Evolutionary conservation across 2,797 vertebrate genomes (phyloP), one percentile per base, ranked within the genome.

Genomic region (Propithecus deckenii): DNA sequence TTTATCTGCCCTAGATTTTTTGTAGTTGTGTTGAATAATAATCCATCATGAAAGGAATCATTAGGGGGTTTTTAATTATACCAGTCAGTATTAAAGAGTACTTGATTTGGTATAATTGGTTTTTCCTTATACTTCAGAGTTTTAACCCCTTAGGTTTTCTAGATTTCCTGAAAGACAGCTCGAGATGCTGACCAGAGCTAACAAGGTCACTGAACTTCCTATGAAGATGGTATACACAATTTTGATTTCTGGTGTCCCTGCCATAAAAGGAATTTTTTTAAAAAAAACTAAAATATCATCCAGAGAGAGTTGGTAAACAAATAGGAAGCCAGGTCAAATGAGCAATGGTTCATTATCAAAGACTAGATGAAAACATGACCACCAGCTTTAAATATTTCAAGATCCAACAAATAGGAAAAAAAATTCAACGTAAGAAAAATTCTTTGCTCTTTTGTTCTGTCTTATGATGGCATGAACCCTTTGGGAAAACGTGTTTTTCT

Each of bases 371-470:
- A 95, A 95, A 67, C 5, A 72, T 23, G 8, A 55, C 7, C 41
- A 43, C 22, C 48, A 38, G 32, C 2, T 91, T 86, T 55, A 95
- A 91, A 61, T 59, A 78, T 57, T 81, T 96, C 32, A 75, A 63
- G 48, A 91, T 46, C 22, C 78, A 91, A 79, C 18, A 43, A 69
- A 80, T 2, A 75, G 13, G 22, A 59, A 89, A 87, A 46, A 83
- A 52, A 92, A 43, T 14, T 93, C 35, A 71, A 41, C 23, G 12
- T 75, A 85, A 91, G 55, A 86, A 91, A 94, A 93, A 50, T 76
- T 50, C 8, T 92, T 75, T 85, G 35, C 84, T 85, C 32, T 20
- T 91, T 75, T 59, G 4, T 71, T 38, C n/a, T 76, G 11, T 79
- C n/a, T 75, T n/a, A 50, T 1, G 57, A 88, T 43, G 32, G 15